These are phyloP conservation scores for Sinocyclocheilus anophthalmus DNA, from an alignment of 2,113 vertebrate species.

Conservation along the genomic window DNA sequence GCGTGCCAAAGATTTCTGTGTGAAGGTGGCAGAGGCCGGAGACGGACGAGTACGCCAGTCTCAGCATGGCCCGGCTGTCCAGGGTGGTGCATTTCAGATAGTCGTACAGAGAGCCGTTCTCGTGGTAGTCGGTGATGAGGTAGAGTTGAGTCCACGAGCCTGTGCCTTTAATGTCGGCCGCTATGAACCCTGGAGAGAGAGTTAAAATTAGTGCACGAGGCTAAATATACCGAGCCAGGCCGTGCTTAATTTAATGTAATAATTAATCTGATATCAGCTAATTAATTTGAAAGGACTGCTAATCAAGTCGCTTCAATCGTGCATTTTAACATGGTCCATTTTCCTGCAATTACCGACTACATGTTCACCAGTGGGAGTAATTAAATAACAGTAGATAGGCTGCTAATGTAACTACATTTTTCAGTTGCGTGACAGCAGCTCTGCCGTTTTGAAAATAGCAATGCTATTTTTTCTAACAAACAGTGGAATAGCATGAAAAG, in stretches of 20 bases:
- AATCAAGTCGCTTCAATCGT: slow-evolving; percentile 11
- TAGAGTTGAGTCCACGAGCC: slow-evolving; percentile 98
- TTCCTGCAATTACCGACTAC: background rate
- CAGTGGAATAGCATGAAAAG: background rate
- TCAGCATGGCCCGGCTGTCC: slow-evolving; percentile 88
- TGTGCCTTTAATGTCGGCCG: slow-evolving; percentile 97
- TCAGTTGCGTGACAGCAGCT: background rate
- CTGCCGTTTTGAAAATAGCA: background rate
- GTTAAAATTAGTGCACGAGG: background rate
- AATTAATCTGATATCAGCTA: slow-evolving; percentile 8
- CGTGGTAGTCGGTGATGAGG: slow-evolving; percentile 97
- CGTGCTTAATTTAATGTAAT: background rate
- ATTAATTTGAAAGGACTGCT: slow-evolving; percentile 12
- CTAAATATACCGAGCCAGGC: background rate
- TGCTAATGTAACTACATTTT: background rate
- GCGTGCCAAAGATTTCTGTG: slow-evolving; percentile 96
- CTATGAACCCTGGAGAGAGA: slow-evolving; percentile 86
- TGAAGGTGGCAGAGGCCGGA: slow-evolving; percentile 95
- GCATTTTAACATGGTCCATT: background rate
- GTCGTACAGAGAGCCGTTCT: slow-evolving; percentile 94
- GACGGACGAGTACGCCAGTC: slow-evolving; percentile 90
- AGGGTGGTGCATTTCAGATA: slow-evolving; percentile 94
- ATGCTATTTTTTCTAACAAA: background rate
- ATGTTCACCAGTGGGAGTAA: slow-evolving; percentile 13
- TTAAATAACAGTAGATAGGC: slow-evolving; percentile 6